Conservation (phyloP, 2,113 vertebrate genomes). For the Bubo scandiacus region DNA sequence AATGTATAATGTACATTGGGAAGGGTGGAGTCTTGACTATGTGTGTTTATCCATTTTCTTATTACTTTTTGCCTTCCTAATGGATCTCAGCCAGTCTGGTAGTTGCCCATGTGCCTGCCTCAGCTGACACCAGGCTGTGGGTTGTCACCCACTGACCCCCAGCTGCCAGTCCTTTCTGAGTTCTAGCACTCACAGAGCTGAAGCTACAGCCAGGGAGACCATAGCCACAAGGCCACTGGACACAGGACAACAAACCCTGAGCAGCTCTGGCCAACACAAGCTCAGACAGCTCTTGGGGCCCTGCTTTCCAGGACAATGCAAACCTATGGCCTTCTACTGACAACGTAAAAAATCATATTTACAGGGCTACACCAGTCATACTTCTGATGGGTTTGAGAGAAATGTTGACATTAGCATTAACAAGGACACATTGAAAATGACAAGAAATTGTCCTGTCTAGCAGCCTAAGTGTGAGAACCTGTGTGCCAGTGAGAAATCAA, state of each 20-base stretch:
- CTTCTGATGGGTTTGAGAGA: neutral
- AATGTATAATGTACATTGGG: accelerated
- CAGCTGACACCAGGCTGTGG: neutral
- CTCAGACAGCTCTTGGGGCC: neutral
- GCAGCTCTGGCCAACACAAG: neutral
- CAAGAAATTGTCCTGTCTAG: neutral
- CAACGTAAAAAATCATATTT: accelerated
- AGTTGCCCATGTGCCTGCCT: neutral
- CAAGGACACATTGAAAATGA: neutral
- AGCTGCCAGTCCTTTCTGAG: neutral
- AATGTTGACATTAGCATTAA: neutral
- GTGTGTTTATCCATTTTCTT: neutral
- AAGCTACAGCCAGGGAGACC: neutral
- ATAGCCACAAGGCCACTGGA: accelerated
- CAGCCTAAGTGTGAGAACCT: neutral
- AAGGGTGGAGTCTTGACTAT: neutral
- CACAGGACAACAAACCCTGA: neutral
- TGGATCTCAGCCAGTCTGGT: neutral
- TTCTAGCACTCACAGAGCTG: neutral
- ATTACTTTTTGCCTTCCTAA: neutral
- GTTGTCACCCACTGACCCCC: neutral
- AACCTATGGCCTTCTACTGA: neutral
- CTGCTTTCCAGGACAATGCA: neutral
- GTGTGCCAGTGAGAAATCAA: neutral
- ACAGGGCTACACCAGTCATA: too few species aligned